Evolutionary conservation across 2,888 invertebrate genomes (phyloP), one percentile per base, ranked within the genome.

Genomic region (Athalia cordata): DNA sequence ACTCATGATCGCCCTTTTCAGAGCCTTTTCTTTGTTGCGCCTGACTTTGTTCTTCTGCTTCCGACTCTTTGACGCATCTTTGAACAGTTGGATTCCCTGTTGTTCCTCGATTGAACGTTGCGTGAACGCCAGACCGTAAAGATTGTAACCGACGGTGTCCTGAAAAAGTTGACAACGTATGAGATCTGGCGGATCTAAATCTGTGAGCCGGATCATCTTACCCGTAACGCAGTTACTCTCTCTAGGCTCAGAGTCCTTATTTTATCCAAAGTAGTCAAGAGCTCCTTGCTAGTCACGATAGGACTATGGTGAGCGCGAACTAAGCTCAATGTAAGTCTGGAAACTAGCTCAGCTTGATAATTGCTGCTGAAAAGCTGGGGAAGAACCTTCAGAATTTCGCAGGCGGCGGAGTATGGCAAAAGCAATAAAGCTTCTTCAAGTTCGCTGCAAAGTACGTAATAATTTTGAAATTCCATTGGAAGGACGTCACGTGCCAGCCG

Each of bases 351-450:
- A 0, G 93, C 92, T 88, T 95, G 91, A 86, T 94, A 95, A 52
- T 94, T 94, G 80, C 93, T 92, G 76, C 90, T 86, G 8, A 97
- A 91, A 77, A 98, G 91, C 5, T 91, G 87, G 0, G 95, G 94
- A 80, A 98, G 90, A 85, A 94, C 91, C 78, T 93, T 92, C 0
- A 99, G 91, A 68, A 99, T 91, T 74, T 96, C 95, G 85, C 95
- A 94, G 1, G 97, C 96, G 75, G 94, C 93, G 72, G 94, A 93
- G 87, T 98, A 96, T 1, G 98, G 97, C 64, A 99, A 90, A 9
- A 98, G 91, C 0, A 98, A 91, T 0, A 99, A 91, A 0, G 97
- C 93, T 90, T 98, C 97, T 90, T 99, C 98, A 80, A 99, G 90
- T 87, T 99, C 98, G 87, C 98, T 97, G 90, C 5, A 92, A 91